Evolutionary conservation across 2,888 invertebrate species (phyloP).

Genomic region (Torymus texanus): DNA sequence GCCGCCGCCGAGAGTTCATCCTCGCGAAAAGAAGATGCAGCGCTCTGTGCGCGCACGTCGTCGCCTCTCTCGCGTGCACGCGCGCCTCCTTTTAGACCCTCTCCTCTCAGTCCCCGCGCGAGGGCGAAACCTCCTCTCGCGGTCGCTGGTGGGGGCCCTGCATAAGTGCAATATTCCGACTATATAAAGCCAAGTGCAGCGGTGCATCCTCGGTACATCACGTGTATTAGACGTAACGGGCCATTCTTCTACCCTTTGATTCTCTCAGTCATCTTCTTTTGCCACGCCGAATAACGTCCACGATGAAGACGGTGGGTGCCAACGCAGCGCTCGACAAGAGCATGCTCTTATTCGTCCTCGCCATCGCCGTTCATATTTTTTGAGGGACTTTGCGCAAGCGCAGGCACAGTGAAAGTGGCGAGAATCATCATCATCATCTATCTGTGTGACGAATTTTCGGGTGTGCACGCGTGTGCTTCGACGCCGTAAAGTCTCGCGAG

Average conservation of each 20-base stretch:
- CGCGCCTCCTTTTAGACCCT: too few species aligned
- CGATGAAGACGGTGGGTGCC: conserved; percentile 71
- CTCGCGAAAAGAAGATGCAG: too few species aligned
- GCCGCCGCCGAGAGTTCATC: too few species aligned
- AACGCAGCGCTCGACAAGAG: background rate
- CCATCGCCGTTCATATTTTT: too few species aligned
- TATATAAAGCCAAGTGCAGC: conserved; percentile 72
- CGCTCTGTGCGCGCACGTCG: too few species aligned
- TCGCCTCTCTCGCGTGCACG: too few species aligned
- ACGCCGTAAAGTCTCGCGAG: too few species aligned
- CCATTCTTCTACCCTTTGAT: background rate
- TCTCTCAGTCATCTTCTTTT: conserved; percentile 1
- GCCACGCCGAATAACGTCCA: conserved; percentile 23
- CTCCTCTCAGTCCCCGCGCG: background rate
- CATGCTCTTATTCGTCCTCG: too few species aligned
- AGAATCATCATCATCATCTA: too few species aligned
- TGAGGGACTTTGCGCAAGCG: too few species aligned
- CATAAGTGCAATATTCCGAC: conserved; percentile 66
- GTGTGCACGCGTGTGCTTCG: conserved; percentile 10
- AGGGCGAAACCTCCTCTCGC: conserved; percentile 21
- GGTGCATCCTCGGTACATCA: conserved; percentile 68
- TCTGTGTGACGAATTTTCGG: too few species aligned
- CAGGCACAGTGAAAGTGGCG: too few species aligned
- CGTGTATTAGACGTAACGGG: conserved; percentile 61
- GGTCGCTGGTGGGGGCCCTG: conserved; percentile 25